Evolutionary conservation across 2,888 invertebrate species (phyloP), one percentile per base, ranked within the genome.

Genomic region (Polietes domitor): DNA sequence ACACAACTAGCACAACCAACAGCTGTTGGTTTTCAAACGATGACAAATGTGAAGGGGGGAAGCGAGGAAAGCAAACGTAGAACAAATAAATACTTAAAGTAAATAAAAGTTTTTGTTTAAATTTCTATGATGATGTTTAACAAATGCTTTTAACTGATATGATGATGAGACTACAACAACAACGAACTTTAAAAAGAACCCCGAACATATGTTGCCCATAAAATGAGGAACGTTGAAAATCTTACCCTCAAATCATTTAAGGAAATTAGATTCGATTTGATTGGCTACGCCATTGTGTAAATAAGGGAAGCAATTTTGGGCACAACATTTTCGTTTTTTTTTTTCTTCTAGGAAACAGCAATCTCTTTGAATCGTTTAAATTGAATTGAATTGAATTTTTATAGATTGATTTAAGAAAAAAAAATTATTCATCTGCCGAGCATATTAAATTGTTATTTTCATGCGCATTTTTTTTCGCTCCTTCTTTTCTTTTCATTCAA

Each of bases 401-500:
- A 21, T 50, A 71, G 32, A 53, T 71, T 32, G 53, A 71, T 47
- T 47, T 70, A 15, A n/a, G n/a, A n/a, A n/a, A n/a, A n/a, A n/a
- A 50, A 70, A 50, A 28, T 50, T 50, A 70, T 28, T 68, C 24
- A 26, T n/a, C n/a, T 6, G 37, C 17, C 15, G 43, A 68, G 3
- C 26, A 73, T 83, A 61, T 82, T 63, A 70, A 77, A 74, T 70
- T 47, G 43, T 41, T 37, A 9, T 53, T 53, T 77, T 71, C 37
- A 55, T 41, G n/a, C n/a, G n/a, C n/a, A n/a, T n/a, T 65, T 77
- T n/a, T 76, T 43, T 32, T 71, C 43, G 50, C 9, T 37, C 7
- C 32, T 68, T 79, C 15, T 76, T 41, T 43, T 71, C 43, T 58
- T 41, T 28, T 72, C 58, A 10, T 79, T 61, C 72, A 26, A 47